These are phyloP conservation scores for Phthorimaea operculella DNA, from an alignment of 1,140 invertebrate species.

Conservation along the genomic window DNA sequence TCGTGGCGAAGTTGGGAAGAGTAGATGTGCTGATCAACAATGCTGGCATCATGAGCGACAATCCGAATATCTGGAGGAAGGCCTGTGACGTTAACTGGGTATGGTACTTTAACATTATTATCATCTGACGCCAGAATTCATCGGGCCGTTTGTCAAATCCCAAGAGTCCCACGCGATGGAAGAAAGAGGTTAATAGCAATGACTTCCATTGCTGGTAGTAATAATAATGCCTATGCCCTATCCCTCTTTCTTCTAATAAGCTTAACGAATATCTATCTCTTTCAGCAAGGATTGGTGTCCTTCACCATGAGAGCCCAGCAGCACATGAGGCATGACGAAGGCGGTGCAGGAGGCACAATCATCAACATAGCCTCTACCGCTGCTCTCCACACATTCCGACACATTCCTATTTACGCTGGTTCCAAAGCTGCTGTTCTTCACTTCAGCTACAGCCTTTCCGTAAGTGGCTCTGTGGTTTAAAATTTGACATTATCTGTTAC, in stretches of 20 bases:
- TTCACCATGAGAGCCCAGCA: slow-evolving; percentile 17
- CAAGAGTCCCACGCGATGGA: too few species aligned
- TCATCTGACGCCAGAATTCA: too few species aligned
- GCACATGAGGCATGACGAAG: slow-evolving; percentile 17
- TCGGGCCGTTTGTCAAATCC: too few species aligned
- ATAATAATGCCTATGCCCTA: too few species aligned
- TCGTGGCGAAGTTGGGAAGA: slow-evolving; percentile 65
- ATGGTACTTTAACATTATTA: background rate
- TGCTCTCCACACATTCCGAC: slow-evolving; percentile 13
- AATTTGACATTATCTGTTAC: too few species aligned
- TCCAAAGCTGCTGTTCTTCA: slow-evolving; percentile 33
- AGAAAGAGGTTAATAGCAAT: too few species aligned
- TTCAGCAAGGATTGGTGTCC: slow-evolving; percentile 17
- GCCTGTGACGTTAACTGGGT: slow-evolving; percentile 42
- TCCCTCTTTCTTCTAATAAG: too few species aligned
- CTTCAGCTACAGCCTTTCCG: slow-evolving; percentile 27
- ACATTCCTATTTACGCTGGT: slow-evolving; percentile 21
- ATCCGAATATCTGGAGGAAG: slow-evolving; percentile 29
- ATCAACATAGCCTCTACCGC: slow-evolving; percentile 29
- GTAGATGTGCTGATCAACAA: slow-evolving; percentile 77
- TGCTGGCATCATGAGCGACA: slow-evolving; percentile 64
- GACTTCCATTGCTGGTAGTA: too few species aligned
- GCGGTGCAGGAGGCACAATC: slow-evolving; percentile 32
- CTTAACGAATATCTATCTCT: too few species aligned
- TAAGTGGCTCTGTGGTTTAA: slow-evolving; percentile 11